Conservation (phyloP, 2,113 vertebrate genomes). For the Columba janthina region DNA sequence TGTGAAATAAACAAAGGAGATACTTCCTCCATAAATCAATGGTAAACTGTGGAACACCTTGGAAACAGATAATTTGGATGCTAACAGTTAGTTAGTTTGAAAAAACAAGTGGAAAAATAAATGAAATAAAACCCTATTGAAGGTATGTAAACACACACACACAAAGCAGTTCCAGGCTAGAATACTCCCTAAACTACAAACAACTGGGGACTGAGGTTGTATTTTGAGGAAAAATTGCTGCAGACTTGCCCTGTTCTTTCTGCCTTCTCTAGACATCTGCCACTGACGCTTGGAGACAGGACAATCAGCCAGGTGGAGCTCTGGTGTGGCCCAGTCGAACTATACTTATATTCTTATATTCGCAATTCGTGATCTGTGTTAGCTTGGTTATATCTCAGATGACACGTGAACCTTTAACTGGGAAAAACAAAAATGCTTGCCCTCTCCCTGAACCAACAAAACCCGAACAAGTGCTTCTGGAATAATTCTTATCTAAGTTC, state of each 20-base stretch:
- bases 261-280: background rate
- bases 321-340: background rate
- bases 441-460: background rate
- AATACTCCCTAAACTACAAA: background rate
- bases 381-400: background rate
- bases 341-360: background rate
- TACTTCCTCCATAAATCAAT: background rate
- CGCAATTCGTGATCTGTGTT: background rate
- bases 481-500: background rate
- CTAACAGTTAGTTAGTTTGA: background rate
- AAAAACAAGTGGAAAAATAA: background rate
- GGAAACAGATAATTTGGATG: background rate
- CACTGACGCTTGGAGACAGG: background rate
- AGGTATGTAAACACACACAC: background rate
- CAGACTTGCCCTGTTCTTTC: background rate
- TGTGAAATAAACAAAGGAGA: background rate
- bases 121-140: background rate
- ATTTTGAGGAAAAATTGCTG: background rate
- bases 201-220: background rate
- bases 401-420: background rate
- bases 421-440: background rate
- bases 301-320: background rate
- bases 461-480: background rate
- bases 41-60: background rate
- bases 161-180: background rate